These are phyloP conservation scores for Pterostichus madidus DNA, from an alignment of 2,888 invertebrate species.

Conservation along the genomic window DNA sequence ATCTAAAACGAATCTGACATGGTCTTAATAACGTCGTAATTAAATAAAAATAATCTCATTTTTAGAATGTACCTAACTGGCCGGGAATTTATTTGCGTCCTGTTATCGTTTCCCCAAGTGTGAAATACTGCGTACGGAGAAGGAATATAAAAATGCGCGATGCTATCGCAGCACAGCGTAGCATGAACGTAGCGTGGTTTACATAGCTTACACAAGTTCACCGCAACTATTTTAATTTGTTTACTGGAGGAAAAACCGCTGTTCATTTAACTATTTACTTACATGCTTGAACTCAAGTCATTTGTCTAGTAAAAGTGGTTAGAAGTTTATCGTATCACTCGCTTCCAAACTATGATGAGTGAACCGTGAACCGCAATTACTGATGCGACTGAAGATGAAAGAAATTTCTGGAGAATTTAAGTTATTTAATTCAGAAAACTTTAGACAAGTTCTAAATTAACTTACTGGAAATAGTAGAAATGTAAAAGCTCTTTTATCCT, in stretches of 20 bases:
- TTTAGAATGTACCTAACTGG: conserved; percentile 1
- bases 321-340: conserved; percentile 37
- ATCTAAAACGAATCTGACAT: conserved; percentile 27
- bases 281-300: conserved; percentile 27
- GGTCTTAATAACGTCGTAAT: conserved; percentile 18
- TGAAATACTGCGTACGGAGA: conserved; percentile 24
- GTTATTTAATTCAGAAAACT: conserved; percentile 2
- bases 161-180: not conserved
- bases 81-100: not conserved
- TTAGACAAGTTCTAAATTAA: not conserved
- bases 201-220: conserved; percentile 19
- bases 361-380: not conserved
- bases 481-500: no score
- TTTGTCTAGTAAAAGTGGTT: conserved; percentile 40
- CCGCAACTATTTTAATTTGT: conserved; percentile 38
- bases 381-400: conserved; percentile 5
- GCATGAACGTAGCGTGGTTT: not conserved
- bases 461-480: no score
- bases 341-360: conserved; percentile 16
- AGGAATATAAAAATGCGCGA: conserved; percentile 23
- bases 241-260: conserved; percentile 34
- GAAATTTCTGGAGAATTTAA: not conserved
- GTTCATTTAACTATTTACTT: conserved; percentile 40
- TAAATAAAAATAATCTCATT: not conserved
- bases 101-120: conserved; percentile 26